Percentiles rank a stretch among this genome's conserved stretches.
These are phyloP conservation scores for Diarsia mendica DNA, from an alignment of 2,888 invertebrate genomes.

Conservation along the genomic window DNA sequence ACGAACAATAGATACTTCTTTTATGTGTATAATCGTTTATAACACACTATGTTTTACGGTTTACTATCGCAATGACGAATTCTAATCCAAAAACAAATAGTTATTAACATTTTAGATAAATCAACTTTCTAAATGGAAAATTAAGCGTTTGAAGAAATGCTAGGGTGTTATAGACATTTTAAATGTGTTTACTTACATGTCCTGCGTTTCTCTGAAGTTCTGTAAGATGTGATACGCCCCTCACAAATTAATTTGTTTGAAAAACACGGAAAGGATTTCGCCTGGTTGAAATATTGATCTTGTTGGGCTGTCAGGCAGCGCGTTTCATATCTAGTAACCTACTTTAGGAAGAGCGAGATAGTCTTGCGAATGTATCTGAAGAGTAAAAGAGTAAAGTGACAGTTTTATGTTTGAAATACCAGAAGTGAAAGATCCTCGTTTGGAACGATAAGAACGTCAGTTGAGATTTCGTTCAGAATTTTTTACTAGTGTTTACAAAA, in stretches of 20 bases:
- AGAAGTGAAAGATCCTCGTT: accelerated
- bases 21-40: not conserved
- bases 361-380: accelerated
- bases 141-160: not conserved
- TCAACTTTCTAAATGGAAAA: slow-evolving; percentile 49
- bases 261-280: slow-evolving; percentile 51
- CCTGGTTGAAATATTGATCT: slow-evolving; percentile 56
- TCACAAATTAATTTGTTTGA: slow-evolving; percentile 43
- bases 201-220: slow-evolving; percentile 25
- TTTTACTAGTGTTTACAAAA: slow-evolving; percentile 10
- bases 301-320: slow-evolving; percentile 39
- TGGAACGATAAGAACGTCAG: slow-evolving; percentile 25
- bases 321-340: slow-evolving; percentile 16
- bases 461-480: slow-evolving; percentile 32
- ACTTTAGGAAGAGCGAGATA: slow-evolving; percentile 5
- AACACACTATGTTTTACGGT: not conserved
- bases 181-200: slow-evolving; percentile 52
- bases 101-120: slow-evolving; percentile 13
- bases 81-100: slow-evolving; percentile 55
- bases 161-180: not conserved
- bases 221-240: slow-evolving; percentile 51
- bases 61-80: slow-evolving; percentile 13
- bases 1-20: not conserved
- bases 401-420: not conserved
- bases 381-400: not conserved